Base-by-base conservation (phyloP, 2,113 vertebrate species). In the Tragelaphus scriptus region DNA sequence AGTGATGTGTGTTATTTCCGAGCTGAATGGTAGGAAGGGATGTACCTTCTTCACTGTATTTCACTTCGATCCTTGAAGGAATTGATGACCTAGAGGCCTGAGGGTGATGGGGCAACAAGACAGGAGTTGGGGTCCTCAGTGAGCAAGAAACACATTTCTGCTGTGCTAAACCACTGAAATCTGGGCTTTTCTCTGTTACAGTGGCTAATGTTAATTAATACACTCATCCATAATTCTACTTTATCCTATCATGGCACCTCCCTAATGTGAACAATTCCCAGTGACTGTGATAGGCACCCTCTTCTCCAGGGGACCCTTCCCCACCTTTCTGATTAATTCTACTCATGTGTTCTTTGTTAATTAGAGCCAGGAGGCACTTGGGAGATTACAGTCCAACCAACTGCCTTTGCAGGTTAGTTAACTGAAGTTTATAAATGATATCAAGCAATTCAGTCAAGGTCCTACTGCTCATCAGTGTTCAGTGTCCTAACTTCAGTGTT, bases 221-320 rank as follows among this genome's bases (percentile, higher is more conserved):
- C n/a, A 19, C 25, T 79, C 36, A 86, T 63, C 30, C 21, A 53
- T 44, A 75, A 85, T 71, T 86, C 6, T 53, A 1, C 19, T 49
- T 23, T 51, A 58, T 79, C 56, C 26, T 30, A 10, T 61, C 47
- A 49, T 0, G 8, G 4, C 13, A 49, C 5, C 58, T 71, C 55
- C 1, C 4, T 40, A 23, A 85, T 32, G 16, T 15, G 12, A 77
- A 56, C 23, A n/a, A 21, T 88, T 59, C 77, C 56, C 21, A 19
- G 7, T n/a, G 28, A 40, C 6, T 10, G 30, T n/a, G 3, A 7
- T 32, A 2, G 10, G 36, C 23, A 17, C 4, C 8, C 1, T 49
- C 36, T 63, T 95, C 26, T 47, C 55, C 44, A 1, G 14, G 8
- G 17, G 26, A 53, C 40, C 26, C 9, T 32, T 87, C 8, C 30